phyloP scores from a whole-genome alignment of 2,888 invertebrate species.

The Zeuzera pyrina region DNA sequence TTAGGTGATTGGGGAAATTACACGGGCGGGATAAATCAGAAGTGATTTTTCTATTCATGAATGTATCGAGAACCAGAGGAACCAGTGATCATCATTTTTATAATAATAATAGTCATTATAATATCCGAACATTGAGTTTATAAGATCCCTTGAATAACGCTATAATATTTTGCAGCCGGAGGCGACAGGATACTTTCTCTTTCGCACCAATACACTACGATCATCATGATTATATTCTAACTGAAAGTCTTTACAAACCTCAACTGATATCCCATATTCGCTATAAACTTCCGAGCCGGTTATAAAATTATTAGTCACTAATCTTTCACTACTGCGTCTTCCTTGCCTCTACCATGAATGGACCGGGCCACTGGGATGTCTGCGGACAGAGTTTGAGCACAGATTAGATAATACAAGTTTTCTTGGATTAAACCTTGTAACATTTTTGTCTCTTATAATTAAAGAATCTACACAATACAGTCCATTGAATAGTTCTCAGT shows the following conservation, averaged over 20 bases:
- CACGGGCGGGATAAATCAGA: constrained; percentile 36
- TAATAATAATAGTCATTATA: not conserved
- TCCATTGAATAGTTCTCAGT: no score
- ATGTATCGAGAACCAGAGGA: constrained; percentile 71
- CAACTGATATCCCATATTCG: constrained; percentile 97
- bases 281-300: constrained; percentile 99
- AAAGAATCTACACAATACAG: no score
- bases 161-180: no score
- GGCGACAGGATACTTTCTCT: no score
- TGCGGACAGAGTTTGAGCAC: constrained; percentile 17
- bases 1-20: no score
- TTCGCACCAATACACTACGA: no score
- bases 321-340: no score
- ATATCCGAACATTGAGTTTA: no score
- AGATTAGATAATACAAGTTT: not conserved
- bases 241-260: constrained; percentile 76
- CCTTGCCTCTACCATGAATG: constrained; percentile 99
- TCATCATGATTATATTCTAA: no score
- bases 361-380: constrained; percentile 95
- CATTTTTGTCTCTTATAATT: no score
- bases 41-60: constrained; percentile 69
- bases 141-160: no score
- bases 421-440: no score
- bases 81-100: constrained; percentile 61
- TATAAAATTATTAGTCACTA: constrained; percentile 95